Evolutionary conservation across 2,113 vertebrate species (phyloP).

Genomic region (Sphaerodactylus townsendi): DNA sequence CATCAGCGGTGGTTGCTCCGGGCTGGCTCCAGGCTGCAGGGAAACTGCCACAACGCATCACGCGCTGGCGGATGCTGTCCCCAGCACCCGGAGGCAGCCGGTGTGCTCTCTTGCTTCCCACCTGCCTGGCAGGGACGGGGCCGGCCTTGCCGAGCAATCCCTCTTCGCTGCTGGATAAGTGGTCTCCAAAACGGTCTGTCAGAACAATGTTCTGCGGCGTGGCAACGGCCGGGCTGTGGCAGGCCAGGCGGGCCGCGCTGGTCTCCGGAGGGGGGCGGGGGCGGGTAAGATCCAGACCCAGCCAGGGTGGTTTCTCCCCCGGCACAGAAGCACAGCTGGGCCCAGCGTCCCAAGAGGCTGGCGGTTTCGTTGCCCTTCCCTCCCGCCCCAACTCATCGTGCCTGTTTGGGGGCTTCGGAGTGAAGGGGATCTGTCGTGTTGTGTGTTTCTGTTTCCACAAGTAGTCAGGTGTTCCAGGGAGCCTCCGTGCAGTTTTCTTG

Average conservation of each 20-base stretch:
- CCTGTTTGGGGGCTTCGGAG: neutral
- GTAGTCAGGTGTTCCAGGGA: too few relatives aligned
- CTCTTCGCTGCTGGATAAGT: neutral
- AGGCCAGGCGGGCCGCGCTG: too few relatives aligned
- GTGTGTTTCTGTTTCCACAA: too few relatives aligned
- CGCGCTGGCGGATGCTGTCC: constrained; percentile 58
- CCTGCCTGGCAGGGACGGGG: constrained; percentile 17
- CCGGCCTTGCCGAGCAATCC: neutral
- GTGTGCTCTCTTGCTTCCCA: constrained; percentile 18
- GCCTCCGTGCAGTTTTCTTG: too few relatives aligned
- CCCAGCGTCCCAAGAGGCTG: neutral
- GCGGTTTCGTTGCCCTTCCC: too few relatives aligned
- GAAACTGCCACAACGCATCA: constrained; percentile 81
- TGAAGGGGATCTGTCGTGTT: too few relatives aligned
- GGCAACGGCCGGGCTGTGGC: too few relatives aligned
- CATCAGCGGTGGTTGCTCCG: constrained; percentile 75
- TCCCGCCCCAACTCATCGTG: neutral
- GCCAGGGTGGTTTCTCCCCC: neutral
- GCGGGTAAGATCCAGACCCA: neutral
- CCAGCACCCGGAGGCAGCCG: constrained; percentile 47
- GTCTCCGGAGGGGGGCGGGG: too few relatives aligned
- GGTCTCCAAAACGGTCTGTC: constrained; percentile 19
- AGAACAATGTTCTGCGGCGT: neutral
- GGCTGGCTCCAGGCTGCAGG: constrained; percentile 78
- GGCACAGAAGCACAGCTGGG: neutral